A percentile compares a stretch with the other conserved stretches of the same genome.
phyloP scores from a whole-genome alignment of 2,888 invertebrate species.

The Tipula confusa region DNA sequence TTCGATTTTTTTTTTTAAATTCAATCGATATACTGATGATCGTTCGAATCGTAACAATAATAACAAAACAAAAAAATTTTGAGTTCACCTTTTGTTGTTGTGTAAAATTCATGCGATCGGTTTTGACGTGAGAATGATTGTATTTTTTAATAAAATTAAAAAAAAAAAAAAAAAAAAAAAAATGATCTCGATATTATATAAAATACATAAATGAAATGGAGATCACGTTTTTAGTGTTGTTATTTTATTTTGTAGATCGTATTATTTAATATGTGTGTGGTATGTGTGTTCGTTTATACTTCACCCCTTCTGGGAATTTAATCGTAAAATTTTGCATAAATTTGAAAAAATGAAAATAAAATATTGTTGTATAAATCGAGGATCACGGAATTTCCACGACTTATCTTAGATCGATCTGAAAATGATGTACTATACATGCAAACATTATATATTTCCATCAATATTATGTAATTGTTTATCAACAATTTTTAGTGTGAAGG shows the following conservation, averaged over 20 bases:
- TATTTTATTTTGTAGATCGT: neutral
- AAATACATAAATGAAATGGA: neutral
- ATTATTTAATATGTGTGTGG: neutral
- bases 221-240: neutral
- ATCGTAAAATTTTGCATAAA: neutral
- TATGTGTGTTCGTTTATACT: neutral
- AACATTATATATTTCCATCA: no score
- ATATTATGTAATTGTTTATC: no score
- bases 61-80: neutral
- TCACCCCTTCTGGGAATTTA: neutral
- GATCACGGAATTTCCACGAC: neutral
- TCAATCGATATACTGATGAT: neutral
- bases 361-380: neutral
- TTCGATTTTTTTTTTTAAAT: no score
- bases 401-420: neutral
- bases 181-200: neutral
- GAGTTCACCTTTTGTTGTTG: neutral
- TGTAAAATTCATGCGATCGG: neutral
- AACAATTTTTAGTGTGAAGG: no score
- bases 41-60: neutral
- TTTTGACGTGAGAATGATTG: slow-evolving; percentile 3
- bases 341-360: neutral
- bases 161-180: no score
- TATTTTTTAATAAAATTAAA: neutral
- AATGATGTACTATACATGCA: no score